Conservation (phyloP, 1,140 invertebrate species). For the Eueides isabella region DNA sequence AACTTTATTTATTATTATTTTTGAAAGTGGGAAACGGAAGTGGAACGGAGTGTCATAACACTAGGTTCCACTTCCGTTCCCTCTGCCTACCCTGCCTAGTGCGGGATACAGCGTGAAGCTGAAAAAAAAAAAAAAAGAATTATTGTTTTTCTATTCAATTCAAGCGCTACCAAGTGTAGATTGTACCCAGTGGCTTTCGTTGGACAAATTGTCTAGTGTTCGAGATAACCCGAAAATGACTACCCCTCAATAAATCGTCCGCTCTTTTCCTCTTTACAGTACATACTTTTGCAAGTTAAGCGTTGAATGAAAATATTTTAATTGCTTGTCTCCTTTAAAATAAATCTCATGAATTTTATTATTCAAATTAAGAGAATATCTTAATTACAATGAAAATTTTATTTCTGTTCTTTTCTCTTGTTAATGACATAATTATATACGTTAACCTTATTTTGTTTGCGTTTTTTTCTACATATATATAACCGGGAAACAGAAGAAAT, state of each 20-base stretch:
- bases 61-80: too few relatives aligned
- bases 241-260: constrained; percentile 22
- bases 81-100: too few relatives aligned
- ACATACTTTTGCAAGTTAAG: constrained; percentile 20
- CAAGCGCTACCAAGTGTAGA: not conserved
- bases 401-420: not conserved
- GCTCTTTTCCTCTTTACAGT: constrained; percentile 1
- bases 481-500: too few relatives aligned
- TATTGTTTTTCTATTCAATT: too few relatives aligned
- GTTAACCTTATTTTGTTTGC: not conserved
- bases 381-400: constrained; percentile 9
- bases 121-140: too few relatives aligned
- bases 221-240: constrained; percentile 32
- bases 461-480: not conserved
- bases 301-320: constrained; percentile 11
- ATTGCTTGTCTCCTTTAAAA: constrained; percentile 15
- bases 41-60: too few relatives aligned
- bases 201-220: constrained; percentile 37
- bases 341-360: constrained; percentile 13
- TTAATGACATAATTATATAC: not conserved
- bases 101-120: too few relatives aligned
- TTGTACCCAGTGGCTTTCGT: constrained; percentile 26
- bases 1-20: too few relatives aligned
- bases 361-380: not conserved
- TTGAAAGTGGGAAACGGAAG: too few relatives aligned